Evolutionary conservation across 2,113 vertebrate genomes (phyloP).

Genomic region (Gavialis gangeticus): DNA sequence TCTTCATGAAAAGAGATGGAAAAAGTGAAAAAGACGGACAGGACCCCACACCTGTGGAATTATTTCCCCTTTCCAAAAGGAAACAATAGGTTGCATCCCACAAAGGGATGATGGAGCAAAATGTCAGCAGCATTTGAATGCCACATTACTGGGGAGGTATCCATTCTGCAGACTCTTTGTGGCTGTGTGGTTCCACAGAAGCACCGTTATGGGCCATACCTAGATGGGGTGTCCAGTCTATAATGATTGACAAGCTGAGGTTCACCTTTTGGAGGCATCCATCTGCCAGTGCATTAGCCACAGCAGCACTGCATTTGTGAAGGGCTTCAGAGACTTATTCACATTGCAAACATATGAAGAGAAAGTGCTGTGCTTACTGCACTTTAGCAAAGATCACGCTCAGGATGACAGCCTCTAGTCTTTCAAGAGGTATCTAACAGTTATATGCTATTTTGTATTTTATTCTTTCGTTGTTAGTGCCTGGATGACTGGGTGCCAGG

Average conservation of each 20-base stretch:
- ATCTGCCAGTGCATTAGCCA: not conserved
- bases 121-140: not conserved
- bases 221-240: not conserved
- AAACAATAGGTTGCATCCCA: not conserved
- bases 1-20: not conserved
- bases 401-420: not conserved
- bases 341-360: not conserved
- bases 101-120: not conserved
- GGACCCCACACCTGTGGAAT: not conserved
- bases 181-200: not conserved
- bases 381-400: not conserved
- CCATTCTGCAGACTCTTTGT: not conserved
- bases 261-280: not conserved
- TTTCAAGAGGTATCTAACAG: not conserved
- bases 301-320: not conserved
- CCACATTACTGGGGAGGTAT: not conserved
- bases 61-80: too few species aligned
- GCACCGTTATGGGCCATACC: not conserved
- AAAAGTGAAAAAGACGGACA: not conserved
- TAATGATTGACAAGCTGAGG: not conserved
- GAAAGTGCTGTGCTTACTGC: not conserved
- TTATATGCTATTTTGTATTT: not conserved
- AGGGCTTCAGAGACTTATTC: not conserved
- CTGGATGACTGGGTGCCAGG: not conserved
- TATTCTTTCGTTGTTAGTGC: not conserved